Base-by-base conservation (phyloP, 2,113 vertebrate species). In the Ellobius talpinus region DNA sequence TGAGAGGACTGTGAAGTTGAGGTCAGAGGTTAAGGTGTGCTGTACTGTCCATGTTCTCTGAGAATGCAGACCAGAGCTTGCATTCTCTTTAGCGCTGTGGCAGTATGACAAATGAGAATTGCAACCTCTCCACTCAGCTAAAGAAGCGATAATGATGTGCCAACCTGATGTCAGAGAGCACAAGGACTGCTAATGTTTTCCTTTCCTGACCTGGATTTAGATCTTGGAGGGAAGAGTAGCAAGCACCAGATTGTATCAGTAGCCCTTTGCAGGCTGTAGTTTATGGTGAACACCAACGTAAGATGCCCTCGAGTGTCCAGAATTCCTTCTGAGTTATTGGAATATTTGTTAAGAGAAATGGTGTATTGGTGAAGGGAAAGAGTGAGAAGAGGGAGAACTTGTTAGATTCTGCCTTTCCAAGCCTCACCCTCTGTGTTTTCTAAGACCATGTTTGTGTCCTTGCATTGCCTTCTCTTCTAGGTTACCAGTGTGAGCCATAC, bases 401-500 rank as follows among this genome's bases (percentile, higher is more conserved):
- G 12, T 24, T n/a, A 45, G n/a, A 72, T 45, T 55, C 42, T 66
- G 39, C 68, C 63, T 90, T 52, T 29, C 14, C 11, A 16, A 13
- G 14, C 39, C 10, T 63, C 5, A n/a, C 3, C 0, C 23, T 16
- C 47, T 61, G 45, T 42, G 47, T 45, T 93, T 93, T 79, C 73
- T 4, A 72, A 58, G 23, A 87, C 36, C 19, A 14, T 89, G 7
- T n/a, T 50, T 93, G 23, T n/a, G 33, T 36, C 61, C 12, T 8
- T 55, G 9, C 31, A 0, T 91, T 65, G 2, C 93, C 45, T 97
- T 94, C 1, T 94, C 3, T 94, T 92, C 0, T 87, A 99, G 99
- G 99, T 58, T 99, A 99, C 89, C 98, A 93, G 33, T 99, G 99
- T 55, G 99, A 99, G 97, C 96, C 99, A 0, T 99, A 99, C 98